A percentile compares a stretch with the other conserved stretches of the same genome.
Conservation (phyloP, 2,888 invertebrate genomes). For the Limnephilus marmoratus region DNA sequence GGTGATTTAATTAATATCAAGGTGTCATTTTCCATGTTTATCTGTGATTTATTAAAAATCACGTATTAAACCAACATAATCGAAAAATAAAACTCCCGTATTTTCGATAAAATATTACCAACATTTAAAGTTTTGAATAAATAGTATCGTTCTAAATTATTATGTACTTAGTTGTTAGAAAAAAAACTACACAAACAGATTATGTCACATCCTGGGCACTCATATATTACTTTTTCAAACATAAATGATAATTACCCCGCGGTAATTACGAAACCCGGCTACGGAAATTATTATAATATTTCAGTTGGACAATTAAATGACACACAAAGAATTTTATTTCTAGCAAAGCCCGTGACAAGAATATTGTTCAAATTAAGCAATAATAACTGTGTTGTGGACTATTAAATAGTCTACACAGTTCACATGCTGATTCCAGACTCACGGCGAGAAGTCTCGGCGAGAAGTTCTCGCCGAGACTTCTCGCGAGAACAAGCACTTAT, state of each 20-base stretch:
- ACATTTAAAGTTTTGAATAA: background rate
- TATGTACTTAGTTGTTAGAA: background rate
- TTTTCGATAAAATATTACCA: background rate
- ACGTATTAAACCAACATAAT: background rate
- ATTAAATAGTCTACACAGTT: background rate
- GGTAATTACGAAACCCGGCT: conserved; percentile 53
- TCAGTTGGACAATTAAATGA: conserved; percentile 47
- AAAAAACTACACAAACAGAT: conserved; percentile 36
- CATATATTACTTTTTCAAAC: conserved; percentile 54
- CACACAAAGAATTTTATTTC: background rate
- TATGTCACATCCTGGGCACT: conserved; percentile 59
- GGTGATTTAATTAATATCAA: background rate
- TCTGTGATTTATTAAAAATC: background rate
- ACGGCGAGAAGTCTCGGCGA: too few relatives aligned
- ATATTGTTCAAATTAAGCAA: conserved; percentile 7
- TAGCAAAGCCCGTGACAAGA: conserved; percentile 2
- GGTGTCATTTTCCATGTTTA: background rate
- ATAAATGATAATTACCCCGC: conserved; percentile 55
- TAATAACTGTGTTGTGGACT: background rate
- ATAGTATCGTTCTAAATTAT: background rate
- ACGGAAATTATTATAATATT: conserved; percentile 55
- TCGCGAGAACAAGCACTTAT: too few relatives aligned
- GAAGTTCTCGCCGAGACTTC: too few relatives aligned
- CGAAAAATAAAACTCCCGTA: background rate
- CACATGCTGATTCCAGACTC: too few relatives aligned